Base-by-base conservation (phyloP, 2,797 vertebrate species). In the Platalea minor region DNA sequence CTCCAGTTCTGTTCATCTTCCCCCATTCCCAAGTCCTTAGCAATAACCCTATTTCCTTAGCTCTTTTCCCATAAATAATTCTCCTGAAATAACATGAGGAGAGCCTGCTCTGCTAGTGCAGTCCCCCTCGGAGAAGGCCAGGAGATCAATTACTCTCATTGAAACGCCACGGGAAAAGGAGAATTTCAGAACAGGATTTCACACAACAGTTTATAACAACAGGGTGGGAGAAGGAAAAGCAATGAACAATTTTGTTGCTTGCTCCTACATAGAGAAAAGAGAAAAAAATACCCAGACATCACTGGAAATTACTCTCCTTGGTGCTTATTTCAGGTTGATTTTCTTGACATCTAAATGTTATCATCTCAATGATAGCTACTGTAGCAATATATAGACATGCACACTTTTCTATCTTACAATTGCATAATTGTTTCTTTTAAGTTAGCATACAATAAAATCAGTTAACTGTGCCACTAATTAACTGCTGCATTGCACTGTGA, bases 21-120 rank as follows among this genome's bases (percentile, higher is more conserved):
- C 79, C 88, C 50, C 82, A 50, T 94, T 95, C 76, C 67, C 57
- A 79, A 84, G 77, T 95, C 45, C 56, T 92, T 85, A 82, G 59
- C 64, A 88, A 93, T 57, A 94, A 68, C 35, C 53, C 39, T 86
- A 74, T 69, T 96, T 96, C 79, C 67, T 88, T 51, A 69, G 24
- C 33, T 70, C 74, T 93, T 81, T 92, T 89, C 45, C 65, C 93
- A 84, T 95, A 95, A 95, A 91, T 94, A 95, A 85, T 84, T 89
- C 31, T 88, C 28, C 45, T 88, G 73, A 94, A 94, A 92, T 60
- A 95, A 87, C 89, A 93, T 4, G 26, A 90, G 76, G 79, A 92
- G 13, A 88, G 51, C 35, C 67, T 77, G 68, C 56, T 93, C 85
- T 87, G 53, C 74, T 81, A 83, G 72, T 2, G 1, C n/a, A 77